Conservation (phyloP, 1,140 invertebrate genomes). For the Ostrea edulis region DNA sequence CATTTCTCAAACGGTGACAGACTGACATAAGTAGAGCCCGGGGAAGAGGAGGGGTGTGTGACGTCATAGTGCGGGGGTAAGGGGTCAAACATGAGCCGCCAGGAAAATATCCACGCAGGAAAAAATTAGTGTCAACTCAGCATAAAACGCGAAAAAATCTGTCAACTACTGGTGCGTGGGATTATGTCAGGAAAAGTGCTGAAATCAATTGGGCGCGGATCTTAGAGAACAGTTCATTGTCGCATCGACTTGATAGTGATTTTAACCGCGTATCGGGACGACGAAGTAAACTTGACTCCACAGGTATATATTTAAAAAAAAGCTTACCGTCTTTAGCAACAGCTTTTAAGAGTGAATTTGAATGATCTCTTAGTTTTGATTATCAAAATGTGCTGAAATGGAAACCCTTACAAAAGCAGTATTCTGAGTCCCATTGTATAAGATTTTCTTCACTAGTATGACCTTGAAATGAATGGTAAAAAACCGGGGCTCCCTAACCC, state of each 20-base stretch:
- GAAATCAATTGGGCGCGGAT: conserved; percentile 6
- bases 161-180: not conserved
- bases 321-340: too few relatives aligned
- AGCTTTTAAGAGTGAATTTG: too few relatives aligned
- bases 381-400: too few relatives aligned
- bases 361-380: too few relatives aligned
- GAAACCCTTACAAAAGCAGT: too few relatives aligned
- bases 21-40: not conserved
- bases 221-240: not conserved
- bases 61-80: not conserved
- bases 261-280: not conserved
- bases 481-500: too few relatives aligned
- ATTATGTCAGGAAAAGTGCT: not conserved
- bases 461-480: too few relatives aligned
- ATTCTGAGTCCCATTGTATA: too few relatives aligned
- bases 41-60: not conserved
- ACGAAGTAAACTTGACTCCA: not conserved
- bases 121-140: conserved; percentile 6
- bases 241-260: not conserved
- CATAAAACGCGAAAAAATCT: not conserved
- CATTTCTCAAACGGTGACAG: not conserved
- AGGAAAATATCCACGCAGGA: conserved; percentile 22
- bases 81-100: not conserved
- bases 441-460: too few relatives aligned
- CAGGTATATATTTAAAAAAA: too few relatives aligned